Evolutionary conservation across 2,113 vertebrate species (phyloP).

Genomic region (Ursus arctos): DNA sequence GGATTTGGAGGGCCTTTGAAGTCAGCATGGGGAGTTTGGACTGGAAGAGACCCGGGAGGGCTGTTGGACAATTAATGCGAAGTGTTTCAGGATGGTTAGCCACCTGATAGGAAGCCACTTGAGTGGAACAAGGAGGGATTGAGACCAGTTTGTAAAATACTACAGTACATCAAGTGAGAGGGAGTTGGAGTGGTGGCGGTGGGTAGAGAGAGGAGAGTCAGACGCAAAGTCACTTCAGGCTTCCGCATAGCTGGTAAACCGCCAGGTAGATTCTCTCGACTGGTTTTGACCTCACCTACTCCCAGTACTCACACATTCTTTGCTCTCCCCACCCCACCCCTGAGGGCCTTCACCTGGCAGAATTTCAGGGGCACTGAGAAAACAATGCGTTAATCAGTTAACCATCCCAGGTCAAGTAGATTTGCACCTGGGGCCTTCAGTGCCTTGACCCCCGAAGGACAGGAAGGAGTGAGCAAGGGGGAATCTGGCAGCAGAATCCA

Average conservation of each 20-base stretch:
- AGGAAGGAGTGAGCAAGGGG: not conserved
- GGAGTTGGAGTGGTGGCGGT: not conserved
- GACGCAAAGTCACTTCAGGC: not conserved
- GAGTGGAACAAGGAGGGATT: not conserved
- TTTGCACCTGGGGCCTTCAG: not conserved
- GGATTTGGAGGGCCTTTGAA: not conserved
- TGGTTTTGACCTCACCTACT: not conserved
- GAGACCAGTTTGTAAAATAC: not conserved
- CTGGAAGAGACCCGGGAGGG: not conserved
- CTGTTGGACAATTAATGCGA: not conserved
- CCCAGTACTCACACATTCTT: not conserved
- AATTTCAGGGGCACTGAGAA: slow-evolving; percentile 11
- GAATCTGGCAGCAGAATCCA: not conserved
- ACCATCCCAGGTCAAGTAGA: not conserved
- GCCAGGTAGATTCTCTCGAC: not conserved
- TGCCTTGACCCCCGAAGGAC: not conserved
- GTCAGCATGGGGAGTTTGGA: not conserved
- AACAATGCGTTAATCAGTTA: not conserved
- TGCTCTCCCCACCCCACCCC: not conserved
- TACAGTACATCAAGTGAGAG: not conserved
- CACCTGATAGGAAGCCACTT: not conserved
- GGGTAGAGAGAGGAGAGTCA: not conserved
- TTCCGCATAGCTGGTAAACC: not conserved
- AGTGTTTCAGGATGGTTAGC: slow-evolving; percentile 19
- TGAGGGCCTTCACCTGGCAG: not conserved